Base-by-base conservation (phyloP, 2,113 vertebrate species). In the Narcine bancroftii region DNA sequence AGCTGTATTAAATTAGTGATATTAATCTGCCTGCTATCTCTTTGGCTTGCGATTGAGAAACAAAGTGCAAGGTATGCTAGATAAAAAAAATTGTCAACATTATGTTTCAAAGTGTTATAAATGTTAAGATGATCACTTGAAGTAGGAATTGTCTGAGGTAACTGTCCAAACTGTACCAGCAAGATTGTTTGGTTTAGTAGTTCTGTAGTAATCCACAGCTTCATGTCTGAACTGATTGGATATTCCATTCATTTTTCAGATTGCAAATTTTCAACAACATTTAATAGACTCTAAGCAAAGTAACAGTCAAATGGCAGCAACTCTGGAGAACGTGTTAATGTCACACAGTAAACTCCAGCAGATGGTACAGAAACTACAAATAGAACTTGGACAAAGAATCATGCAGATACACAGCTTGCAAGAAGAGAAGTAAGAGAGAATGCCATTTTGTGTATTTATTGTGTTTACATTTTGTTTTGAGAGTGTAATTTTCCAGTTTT, bases 301-400 rank as follows among this genome's bases (percentile, higher is more conserved):
- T 19, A 95, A 94, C 73, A 93, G 85, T 69, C 95, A 94, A 79
- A 93, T 93, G 0, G 93, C 94, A 36, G 47, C 94, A 72, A 95
- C 95, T 76, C 85, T 97, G 93, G 94, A 96, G 92, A 95, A 94
- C 0, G 92, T 95, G 42, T 92, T 96, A 92, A 93, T 94, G 65
- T 96, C 95, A 92, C 93, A 94, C 47, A 93, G 93, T 71, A 94
- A 94, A 93, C 94, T 95, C 93, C 95, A 96, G 71, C 93, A 93
- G 15, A 95, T 95, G 92, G 93, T 96, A 92, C 93, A 96, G 77
- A 94, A 92, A 9, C 93, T 94, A 53, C 95, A 96, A 33, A 93
- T 93, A 4, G 95, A 96, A 92, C 94, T 96, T 24, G 94, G 93
- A 26, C 93, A 93, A 3, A 95, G 93, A 92, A 95, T 96, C 6